Conservation (phyloP, 92 coral and sea anemone genomes). For the Parazoanthus swiftii region DNA sequence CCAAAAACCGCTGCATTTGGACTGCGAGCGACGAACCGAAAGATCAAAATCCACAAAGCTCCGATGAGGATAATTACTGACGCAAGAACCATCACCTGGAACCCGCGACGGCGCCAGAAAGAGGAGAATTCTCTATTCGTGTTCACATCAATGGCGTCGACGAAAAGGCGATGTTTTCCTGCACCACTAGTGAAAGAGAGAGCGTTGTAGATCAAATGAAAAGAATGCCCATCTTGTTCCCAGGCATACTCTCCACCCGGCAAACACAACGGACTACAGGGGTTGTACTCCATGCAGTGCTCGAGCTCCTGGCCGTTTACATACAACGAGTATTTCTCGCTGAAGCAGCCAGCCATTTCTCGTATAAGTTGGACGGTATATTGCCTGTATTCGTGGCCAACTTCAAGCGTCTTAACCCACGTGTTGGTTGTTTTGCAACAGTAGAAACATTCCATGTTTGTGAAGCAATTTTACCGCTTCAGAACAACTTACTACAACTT, state of each 20-base stretch:
- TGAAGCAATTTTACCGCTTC: background rate
- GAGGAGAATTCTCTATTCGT: constrained; percentile 59
- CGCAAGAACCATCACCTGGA: constrained; percentile 46
- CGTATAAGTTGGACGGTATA: constrained; percentile 57
- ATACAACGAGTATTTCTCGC: constrained; percentile 55
- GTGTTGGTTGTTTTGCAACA: constrained; percentile 38
- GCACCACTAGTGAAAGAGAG: constrained; percentile 49
- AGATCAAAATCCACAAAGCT: constrained; percentile 40
- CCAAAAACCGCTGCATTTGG: constrained; percentile 29
- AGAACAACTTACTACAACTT: background rate
- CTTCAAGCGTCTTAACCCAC: constrained; percentile 28
- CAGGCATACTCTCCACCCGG: constrained; percentile 60
- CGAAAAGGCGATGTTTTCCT: constrained; percentile 60
- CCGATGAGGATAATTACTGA: constrained; percentile 37
- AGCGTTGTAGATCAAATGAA: constrained; percentile 55
- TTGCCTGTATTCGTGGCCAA: constrained; percentile 51
- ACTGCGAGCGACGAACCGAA: constrained; percentile 35
- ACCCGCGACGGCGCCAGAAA: constrained; percentile 59
- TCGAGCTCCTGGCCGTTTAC: constrained; percentile 59
- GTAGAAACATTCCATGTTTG: constrained; percentile 28
- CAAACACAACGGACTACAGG: constrained; percentile 70
- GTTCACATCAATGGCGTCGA: constrained; percentile 64
- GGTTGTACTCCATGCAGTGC: constrained; percentile 51
- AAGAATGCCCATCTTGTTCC: constrained; percentile 65
- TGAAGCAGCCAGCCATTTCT: constrained; percentile 56